A percentile compares a stretch with the other conserved stretches of the same genome.
Evolutionary conservation across 1,140 invertebrate species (phyloP).

Genomic region (Meloidogyne floridensis): DNA sequence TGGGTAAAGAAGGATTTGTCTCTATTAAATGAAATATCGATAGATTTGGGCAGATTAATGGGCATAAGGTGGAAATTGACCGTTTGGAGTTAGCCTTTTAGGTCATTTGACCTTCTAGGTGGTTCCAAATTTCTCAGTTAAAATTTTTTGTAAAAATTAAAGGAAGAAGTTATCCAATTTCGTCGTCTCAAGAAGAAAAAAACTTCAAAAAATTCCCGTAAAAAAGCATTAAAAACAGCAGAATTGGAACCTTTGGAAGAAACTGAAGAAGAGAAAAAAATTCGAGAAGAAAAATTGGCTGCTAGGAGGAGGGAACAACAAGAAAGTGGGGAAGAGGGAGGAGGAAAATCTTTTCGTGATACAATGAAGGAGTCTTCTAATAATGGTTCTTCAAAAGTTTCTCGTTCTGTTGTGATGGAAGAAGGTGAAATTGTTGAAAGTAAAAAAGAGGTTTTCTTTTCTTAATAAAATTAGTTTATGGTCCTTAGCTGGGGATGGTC

Average conservation of each 20-base stretch:
- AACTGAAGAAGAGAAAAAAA: conserved; percentile 48
- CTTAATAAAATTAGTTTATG: no score
- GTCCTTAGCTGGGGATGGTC: no score
- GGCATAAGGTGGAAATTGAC: no score
- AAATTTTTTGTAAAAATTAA: conserved; percentile 15
- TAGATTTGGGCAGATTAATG: no score
- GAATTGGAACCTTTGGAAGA: conserved; percentile 68
- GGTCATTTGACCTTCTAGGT: no score
- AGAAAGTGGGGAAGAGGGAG: background rate
- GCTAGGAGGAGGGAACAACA: conserved; percentile 37
- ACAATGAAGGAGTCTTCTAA: conserved; percentile 23
- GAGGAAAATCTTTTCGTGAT: conserved; percentile 14
- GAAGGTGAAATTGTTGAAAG: conserved; percentile 48
- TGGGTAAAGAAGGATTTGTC: no score
- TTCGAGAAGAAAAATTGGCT: conserved; percentile 46
- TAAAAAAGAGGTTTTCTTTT: background rate
- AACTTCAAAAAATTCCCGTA: conserved; percentile 68
- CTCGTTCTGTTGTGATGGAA: conserved; percentile 32
- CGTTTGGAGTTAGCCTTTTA: no score
- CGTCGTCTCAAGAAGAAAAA: conserved; percentile 92
- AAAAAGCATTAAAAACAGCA: conserved; percentile 70
- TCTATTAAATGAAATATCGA: no score
- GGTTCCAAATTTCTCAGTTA: no score
- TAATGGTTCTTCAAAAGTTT: background rate
- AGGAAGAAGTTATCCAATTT: conserved; percentile 74